Base-by-base conservation (phyloP, 2,113 vertebrate species). In the Chitala chitala region DNA sequence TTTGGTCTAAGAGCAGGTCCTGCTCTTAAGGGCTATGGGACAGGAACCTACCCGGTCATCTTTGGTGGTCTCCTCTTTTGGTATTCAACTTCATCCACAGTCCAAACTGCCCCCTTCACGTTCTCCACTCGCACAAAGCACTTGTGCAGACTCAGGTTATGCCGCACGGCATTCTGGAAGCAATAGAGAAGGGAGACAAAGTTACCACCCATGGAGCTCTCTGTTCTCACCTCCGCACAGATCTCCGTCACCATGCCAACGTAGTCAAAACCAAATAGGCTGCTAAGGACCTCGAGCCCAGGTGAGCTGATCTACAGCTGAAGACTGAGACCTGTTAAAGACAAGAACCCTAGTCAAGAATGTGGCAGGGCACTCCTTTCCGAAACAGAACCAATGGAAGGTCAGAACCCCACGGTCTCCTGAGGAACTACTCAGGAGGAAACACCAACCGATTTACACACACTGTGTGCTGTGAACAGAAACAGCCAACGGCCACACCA, bases 1-100 rank as follows among this genome's bases (percentile, higher is more conserved):
- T n/a, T n/a, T n/a, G n/a, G n/a, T n/a, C n/a, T n/a, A n/a, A n/a
- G 26, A 13, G 63, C 59, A 63, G 29, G 31, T 74, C 64, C 24
- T 20, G 12, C 26, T 31, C 42, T 63, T 22, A 24, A 9, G 69
- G 24, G 6, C 20, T 5, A 38, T 44, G 2, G 8, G 50, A 46
- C 22, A 2, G 1, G 20, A 50, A 84, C 91, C 22, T 83, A 98
- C 96, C 97, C 95, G 12, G 96, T 98, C 97, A 99, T 98, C 94
- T 98, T 99, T 94, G 96, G 97, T 80, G 96, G 97, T 90, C 97
- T 97, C 91, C 97, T 89, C 92, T 98, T 99, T 93, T 99, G 97
- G 89, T 98, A 99, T 86, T 99, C 97, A 64, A 94, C 92, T 88
- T 99, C 97, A 3, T 99, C 97, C 81, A 99, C 97, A 0, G 97